Evolutionary conservation across 2,797 vertebrate genomes (phyloP).

Genomic region (Coccyzus lansbergi): DNA sequence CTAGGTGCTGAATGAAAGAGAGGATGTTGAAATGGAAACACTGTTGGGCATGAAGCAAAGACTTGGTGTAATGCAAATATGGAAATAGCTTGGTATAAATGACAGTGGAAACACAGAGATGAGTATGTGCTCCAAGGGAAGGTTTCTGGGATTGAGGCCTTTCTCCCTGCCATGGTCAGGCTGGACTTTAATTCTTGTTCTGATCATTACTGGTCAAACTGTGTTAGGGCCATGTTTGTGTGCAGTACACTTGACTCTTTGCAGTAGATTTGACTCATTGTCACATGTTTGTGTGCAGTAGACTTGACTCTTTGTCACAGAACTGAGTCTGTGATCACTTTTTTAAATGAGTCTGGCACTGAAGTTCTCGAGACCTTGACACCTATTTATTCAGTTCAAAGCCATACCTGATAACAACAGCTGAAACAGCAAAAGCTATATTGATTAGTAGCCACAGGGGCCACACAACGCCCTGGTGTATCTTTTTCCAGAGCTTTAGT

Average conservation of each 20-base stretch:
- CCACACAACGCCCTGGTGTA: background rate
- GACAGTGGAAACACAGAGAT: background rate
- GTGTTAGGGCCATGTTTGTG: background rate
- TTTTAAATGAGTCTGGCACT: background rate
- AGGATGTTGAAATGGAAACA: background rate
- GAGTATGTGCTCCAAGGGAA: background rate
- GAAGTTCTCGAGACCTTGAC: background rate
- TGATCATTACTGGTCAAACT: background rate
- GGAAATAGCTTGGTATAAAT: background rate
- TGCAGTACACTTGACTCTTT: background rate
- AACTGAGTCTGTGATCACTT: background rate
- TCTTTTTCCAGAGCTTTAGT: background rate
- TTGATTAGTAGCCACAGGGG: background rate
- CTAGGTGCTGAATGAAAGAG: background rate
- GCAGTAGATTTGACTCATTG: background rate
- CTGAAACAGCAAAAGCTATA: background rate
- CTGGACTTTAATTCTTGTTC: background rate
- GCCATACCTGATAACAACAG: background rate
- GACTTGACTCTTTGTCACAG: background rate
- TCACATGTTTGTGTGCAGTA: background rate
- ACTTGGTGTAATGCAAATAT: background rate
- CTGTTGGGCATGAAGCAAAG: background rate
- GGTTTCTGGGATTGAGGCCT: background rate
- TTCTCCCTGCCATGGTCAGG: fast-evolving
- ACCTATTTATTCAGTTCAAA: background rate